phyloP scores from a whole-genome alignment of 2,888 invertebrate genomes.

The Standfussiana lucernea region DNA sequence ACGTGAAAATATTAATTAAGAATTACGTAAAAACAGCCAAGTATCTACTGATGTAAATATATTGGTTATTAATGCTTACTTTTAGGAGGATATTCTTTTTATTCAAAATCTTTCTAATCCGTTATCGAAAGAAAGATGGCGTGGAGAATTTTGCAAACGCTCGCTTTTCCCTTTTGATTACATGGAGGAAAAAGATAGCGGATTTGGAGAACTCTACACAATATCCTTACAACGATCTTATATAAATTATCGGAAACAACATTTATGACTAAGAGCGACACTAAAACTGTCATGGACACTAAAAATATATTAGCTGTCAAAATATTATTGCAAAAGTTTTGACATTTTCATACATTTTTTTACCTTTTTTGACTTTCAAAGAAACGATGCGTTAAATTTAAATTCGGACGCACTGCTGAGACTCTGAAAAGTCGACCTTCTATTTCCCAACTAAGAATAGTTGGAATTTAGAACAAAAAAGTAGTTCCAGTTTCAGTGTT shows the following conservation, averaged over 20 bases:
- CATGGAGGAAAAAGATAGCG: constrained; percentile 26
- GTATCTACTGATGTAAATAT: constrained; percentile 90
- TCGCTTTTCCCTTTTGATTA: constrained; percentile 41
- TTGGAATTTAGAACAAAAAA: constrained; percentile 42
- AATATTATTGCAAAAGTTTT: constrained; percentile 50
- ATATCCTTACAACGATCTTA: constrained; percentile 81
- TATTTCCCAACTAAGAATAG: constrained; percentile 36
- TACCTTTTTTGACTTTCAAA: constrained; percentile 31
- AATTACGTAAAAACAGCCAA: constrained; percentile 89
- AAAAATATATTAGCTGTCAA: constrained; percentile 63
- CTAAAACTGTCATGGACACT: constrained; percentile 77
- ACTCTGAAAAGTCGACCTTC: constrained; percentile 19
- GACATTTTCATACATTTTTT: constrained; percentile 59
- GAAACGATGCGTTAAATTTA: constrained; percentile 22
- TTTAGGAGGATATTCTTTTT: constrained; percentile 88
- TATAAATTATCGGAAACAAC: constrained; percentile 90
- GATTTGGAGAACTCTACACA: constrained; percentile 81
- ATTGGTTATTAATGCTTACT: constrained; percentile 88
- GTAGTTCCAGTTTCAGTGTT: constrained; percentile 77
- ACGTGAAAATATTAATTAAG: constrained; percentile 89
- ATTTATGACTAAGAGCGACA: constrained; percentile 85
- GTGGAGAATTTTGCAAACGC: constrained; percentile 79
- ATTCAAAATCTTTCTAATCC: constrained; percentile 81
- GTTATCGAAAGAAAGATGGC: constrained; percentile 79
- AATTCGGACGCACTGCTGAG: constrained; percentile 1